Conservation (phyloP, 2,888 invertebrate species). For the Cacoxenus indagator region DNA sequence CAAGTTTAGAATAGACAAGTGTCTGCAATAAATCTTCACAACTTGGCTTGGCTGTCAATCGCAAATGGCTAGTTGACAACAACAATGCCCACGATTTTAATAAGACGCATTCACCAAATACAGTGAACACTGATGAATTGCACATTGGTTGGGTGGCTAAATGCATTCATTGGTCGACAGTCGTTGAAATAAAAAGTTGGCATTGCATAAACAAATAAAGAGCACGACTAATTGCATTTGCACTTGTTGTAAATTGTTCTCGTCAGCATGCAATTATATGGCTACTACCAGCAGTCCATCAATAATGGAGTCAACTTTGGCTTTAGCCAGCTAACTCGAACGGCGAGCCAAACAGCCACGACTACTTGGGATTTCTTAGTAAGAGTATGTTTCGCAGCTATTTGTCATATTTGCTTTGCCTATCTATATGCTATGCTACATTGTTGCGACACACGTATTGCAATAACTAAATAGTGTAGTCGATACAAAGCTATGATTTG, state of each 20-base stretch:
- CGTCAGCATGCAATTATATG: background rate
- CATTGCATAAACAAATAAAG: constrained; percentile 54
- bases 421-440: background rate
- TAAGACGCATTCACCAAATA: constrained; percentile 54
- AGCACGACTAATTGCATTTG: constrained; percentile 59
- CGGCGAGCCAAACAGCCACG: too few species aligned
- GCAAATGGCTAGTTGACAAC: background rate
- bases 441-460: constrained; percentile 28
- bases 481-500: too few species aligned
- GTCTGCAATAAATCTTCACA: background rate
- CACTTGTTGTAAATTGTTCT: constrained; percentile 47
- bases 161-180: background rate
- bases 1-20: too few species aligned
- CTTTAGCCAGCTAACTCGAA: too few species aligned
- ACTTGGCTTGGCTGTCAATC: too few species aligned
- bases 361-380: too few species aligned
- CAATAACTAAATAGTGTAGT: too few species aligned
- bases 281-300: constrained; percentile 1
- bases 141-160: too few species aligned
- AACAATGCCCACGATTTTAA: constrained; percentile 53
- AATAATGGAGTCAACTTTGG: too few species aligned
- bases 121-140: constrained; percentile 34
- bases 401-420: constrained; percentile 9
- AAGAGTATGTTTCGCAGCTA: background rate
- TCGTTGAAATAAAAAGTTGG: background rate